Evolutionary conservation across 2,888 invertebrate species (phyloP), one percentile per base, ranked within the genome.

Genomic region (Branchipolynoe longqiensis): DNA sequence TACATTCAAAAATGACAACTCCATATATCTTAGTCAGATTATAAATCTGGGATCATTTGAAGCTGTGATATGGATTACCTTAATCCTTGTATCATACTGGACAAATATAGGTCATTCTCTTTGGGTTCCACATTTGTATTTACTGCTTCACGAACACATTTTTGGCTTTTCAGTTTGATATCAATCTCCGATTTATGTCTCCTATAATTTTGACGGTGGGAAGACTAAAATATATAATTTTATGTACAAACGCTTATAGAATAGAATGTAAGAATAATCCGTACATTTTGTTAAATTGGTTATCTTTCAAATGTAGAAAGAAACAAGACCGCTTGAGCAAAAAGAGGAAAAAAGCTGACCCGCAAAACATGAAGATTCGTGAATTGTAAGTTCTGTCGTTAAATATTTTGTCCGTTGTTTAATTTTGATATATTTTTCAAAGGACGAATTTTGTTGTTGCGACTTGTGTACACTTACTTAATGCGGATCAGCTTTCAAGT

Each of bases 281-380:
- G 8, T 12, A 18, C 18, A 18, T 12, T 12, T 48, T 8, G 14
- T 58, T 58, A n/a, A 58, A 58, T 6, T 58, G 14, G 25, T 4
- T n/a, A 58, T 58, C 22, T 78, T 18, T 62, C 59, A 28, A 8
- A 25, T 86, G 84, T 90, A 95, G 95, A 89, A 98, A 92, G 83
- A 90, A 91, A 58, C 91, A 95, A 83, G 95, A 96, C 85, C 95
- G 97, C 90, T 95, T 95, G 82, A 90, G 90, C 0, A 96, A 95
- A 91, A 96, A 96, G 91, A 95, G 95, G 91, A 96, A 96, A 93
- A 95, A 95, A 40, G 95, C 95, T 89, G 96, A 97, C 94, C 96
- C 96, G 0, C 95, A 96, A 74, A 95, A 95, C 90, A 91, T 97
- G 40, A 97, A 97, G 94, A 94, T 97, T 8, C 95, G 96, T 89